Base-by-base conservation (phyloP, 2,113 vertebrate genomes). In the Phrynocephalus versicolor region DNA sequence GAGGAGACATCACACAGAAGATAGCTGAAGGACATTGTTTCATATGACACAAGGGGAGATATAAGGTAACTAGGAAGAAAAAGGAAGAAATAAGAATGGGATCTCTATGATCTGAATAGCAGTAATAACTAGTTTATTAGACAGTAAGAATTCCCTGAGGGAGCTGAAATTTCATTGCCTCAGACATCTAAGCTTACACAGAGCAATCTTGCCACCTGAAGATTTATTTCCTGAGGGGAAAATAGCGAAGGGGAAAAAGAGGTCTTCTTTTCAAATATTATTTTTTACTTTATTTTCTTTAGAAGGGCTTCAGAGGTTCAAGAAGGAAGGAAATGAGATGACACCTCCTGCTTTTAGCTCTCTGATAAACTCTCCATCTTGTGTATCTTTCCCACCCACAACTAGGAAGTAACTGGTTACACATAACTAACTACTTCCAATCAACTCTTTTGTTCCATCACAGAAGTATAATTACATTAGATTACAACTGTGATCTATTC, bases 51-150 rank as follows among this genome's bases (percentile, higher is more conserved):
- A 16, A 39, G 67, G 13, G 25, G 74, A 74, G 58, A 27, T 57
- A 18, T 87, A n/a, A n/a, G n/a, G n/a, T n/a, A 79, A 55, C 57
- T 72, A 55, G 67, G 81, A 73, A 78, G 35, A 18, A 79, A 71
- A n/a, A 27, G 16, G 37, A 79, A 23, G 58, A 62, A 62, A 73
- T 35, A 45, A 72, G 62, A 81, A 72, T 64, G 57, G 41, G 37
- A 87, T n/a, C 79, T 51, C 75, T 73, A 33, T 73, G 69, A 79
- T 87, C 57, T 77, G 55, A 71, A 65, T 57, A 65, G 57, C 58
- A 65, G n/a, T 79, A 83, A 83, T 79, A 83, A 79, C 69, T 73
- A 73, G 67, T 57, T n/a, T 72, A 73, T 87, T 87, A 83, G 58
- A n/a, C 39, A 37, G 58, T 13, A 64, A 81, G 58, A 72, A 86